phyloP scores from a whole-genome alignment of 2,113 vertebrate species.

The Aldabrachelys gigantea region DNA sequence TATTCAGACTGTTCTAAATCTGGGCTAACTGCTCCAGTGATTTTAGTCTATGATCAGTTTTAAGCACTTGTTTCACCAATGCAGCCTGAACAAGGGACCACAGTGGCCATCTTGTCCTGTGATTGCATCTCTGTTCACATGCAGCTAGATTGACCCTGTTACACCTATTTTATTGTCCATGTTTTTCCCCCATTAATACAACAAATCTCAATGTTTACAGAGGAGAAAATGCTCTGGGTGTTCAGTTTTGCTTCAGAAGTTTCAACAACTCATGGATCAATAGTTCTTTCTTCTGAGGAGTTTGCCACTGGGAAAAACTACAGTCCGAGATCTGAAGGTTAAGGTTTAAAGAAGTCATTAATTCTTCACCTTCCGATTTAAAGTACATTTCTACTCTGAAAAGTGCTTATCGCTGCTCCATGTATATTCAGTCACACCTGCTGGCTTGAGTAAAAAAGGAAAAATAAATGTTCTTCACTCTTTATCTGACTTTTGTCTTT shows the following conservation, averaged over 20 bases:
- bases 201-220: neutral
- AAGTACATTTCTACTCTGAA: neutral
- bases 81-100: neutral
- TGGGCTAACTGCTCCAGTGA: rapidly evolving
- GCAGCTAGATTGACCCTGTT: neutral
- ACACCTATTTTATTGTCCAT: neutral
- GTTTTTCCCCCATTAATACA: neutral
- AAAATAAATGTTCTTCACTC: neutral
- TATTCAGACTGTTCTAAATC: neutral
- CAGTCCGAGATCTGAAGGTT: neutral
- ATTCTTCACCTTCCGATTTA: neutral
- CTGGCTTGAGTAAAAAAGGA: neutral
- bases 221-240: neutral
- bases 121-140: rapidly evolving
- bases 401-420: neutral
- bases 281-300: neutral
- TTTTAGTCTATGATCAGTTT: neutral
- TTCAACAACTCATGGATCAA: neutral
- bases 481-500: neutral
- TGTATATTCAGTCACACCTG: neutral
- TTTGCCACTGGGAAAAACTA: neutral
- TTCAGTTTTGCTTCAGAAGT: neutral
- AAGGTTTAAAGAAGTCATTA: neutral
- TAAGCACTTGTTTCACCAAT: neutral
- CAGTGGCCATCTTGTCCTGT: neutral